A percentile compares a stretch with the other conserved stretches of the same genome.
phyloP scores from a whole-genome alignment of 2,888 invertebrate genomes.

The Drosophila lutescens region DNA sequence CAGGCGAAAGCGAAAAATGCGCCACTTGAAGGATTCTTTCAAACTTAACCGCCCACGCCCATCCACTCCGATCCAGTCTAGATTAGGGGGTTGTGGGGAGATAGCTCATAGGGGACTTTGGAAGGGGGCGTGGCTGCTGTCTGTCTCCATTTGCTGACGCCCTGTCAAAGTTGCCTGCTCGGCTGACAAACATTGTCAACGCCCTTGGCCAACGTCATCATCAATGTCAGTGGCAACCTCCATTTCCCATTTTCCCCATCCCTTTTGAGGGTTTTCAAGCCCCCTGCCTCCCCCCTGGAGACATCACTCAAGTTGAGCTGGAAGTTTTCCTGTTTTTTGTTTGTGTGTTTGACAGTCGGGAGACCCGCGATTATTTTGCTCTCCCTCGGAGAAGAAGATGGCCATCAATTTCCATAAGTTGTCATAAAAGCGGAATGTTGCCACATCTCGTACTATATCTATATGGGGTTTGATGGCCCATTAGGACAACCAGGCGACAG shows the following conservation, averaged over 20 bases:
- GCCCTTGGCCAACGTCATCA: constrained; percentile 71
- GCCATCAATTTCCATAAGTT: constrained; percentile 78
- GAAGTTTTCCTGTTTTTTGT: constrained; percentile 51
- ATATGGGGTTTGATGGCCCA: constrained; percentile 50
- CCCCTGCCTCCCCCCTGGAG: constrained; percentile 15
- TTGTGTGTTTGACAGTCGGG: constrained; percentile 3
- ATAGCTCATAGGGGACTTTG: not conserved
- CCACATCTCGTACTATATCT: constrained; percentile 42
- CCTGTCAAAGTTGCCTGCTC: constrained; percentile 37
- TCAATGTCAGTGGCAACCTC: constrained; percentile 66
- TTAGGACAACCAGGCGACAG: constrained; percentile 59
- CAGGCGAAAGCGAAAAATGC: constrained; percentile 1
- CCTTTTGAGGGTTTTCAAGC: not conserved
- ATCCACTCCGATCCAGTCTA: constrained; percentile 5
- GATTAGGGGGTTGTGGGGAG: not conserved
- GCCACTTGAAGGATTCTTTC: constrained; percentile 25
- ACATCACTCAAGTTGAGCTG: constrained; percentile 61
- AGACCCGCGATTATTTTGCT: constrained; percentile 26
- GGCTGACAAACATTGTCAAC: constrained; percentile 76
- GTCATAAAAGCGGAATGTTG: constrained; percentile 71
- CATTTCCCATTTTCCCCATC: not conserved
- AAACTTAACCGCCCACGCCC: constrained; percentile 25
- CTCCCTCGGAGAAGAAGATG: constrained; percentile 41
- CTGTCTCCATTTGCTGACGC: constrained; percentile 46
- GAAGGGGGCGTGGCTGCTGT: constrained; percentile 32